Base-by-base conservation (phyloP, 2,113 vertebrate species). In the Neodon shergylaensis region DNA sequence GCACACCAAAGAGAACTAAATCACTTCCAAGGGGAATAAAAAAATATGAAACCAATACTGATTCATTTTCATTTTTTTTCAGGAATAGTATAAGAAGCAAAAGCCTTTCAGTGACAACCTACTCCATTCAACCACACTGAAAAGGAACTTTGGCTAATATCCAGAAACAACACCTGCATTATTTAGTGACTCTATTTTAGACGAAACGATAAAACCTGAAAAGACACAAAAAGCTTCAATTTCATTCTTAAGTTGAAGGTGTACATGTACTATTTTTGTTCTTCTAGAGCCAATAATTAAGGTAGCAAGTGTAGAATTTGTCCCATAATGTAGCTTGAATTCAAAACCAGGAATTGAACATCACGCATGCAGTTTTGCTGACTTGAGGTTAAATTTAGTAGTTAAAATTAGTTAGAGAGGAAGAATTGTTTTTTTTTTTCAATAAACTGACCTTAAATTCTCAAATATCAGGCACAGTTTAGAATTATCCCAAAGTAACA, bases 361-460 rank as follows among this genome's bases (percentile, higher is more conserved):
- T 96, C 7, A 72, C 58, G 2, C 42, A 77, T 79, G 84, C 83
- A 26, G n/a, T 90, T 96, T 88, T 92, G 39, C 66, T 85, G 72
- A 85, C 49, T 85, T 70, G 26, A 96, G 52, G 49, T 82, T 98
- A 97, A 96, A 97, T 95, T 95, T 92, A 97, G 86, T 73, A 54
- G 54, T 74, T 96, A 58, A 93, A 97, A 96, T 97, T 96, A 92
- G 84, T 79, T 22, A 70, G 31, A 92, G 44, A 96, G 86, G 58
- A 98, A 96, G 90, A 78, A 88, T 68, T 94, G 54, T 54, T 19
- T 58, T 54, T 52, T 93, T 44, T 82, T 4, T 39, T 96, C 52
- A 87, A 24, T 92, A 81, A 66, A 24, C 66, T 96, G 95, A 92
- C 58, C 73, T 95, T 90, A 92, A 73, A 14, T 72, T 72, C 28